Evolutionary conservation across 2,113 vertebrate species (phyloP).

Genomic region (Rhegmatorhina hoffmannsi): DNA sequence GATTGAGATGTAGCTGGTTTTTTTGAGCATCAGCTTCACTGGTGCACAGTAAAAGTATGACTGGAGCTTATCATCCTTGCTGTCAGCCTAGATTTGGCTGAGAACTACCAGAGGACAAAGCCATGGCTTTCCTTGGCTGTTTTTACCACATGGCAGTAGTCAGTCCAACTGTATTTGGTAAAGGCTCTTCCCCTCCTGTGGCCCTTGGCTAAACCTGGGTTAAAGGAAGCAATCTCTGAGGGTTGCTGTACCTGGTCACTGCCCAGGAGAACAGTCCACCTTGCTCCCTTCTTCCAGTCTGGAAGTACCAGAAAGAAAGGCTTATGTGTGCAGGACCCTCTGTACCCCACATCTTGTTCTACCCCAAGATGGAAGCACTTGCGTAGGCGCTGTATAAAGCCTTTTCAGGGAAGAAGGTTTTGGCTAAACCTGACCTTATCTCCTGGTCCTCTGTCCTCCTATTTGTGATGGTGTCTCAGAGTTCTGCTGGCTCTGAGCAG

Average conservation of each 20-base stretch:
- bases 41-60: not conserved
- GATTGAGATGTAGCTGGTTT: not conserved
- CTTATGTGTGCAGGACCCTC: not conserved
- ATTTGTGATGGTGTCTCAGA: accelerated
- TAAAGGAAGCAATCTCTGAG: not conserved
- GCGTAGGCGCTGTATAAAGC: not conserved
- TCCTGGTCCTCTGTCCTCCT: not conserved
- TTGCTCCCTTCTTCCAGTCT: not conserved
- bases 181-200: not conserved
- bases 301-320: not conserved
- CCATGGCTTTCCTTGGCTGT: not conserved
- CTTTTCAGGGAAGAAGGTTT: not conserved
- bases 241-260: not conserved
- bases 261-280: not conserved
- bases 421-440: not conserved
- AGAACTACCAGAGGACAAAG: not conserved
- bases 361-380: not conserved
- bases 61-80: not conserved
- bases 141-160: not conserved
- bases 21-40: not conserved
- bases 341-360: not conserved
- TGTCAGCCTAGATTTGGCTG: not conserved
- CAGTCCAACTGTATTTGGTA: not conserved
- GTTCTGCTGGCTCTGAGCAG: not conserved
- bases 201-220: not conserved